Evolutionary conservation across 1,140 invertebrate species (phyloP).

Genomic region (Plectrocnemia conspersa): DNA sequence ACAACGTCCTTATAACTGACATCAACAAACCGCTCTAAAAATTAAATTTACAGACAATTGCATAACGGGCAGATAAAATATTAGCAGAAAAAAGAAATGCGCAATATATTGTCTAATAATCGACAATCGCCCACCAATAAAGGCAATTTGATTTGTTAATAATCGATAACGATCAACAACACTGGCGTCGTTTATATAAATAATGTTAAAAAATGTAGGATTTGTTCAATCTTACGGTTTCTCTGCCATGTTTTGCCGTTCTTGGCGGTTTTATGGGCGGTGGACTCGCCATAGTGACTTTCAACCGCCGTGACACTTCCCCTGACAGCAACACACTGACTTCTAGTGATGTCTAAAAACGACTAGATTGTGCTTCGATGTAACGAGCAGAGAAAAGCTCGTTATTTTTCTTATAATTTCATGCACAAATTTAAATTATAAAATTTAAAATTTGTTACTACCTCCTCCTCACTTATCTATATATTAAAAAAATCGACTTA

Average conservation of each 20-base stretch:
- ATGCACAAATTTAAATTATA: no score
- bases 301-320: no score
- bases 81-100: conserved; percentile 21
- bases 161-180: neutral
- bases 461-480: no score
- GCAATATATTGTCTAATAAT: conserved; percentile 11
- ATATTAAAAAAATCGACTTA: no score
- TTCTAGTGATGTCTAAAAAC: no score
- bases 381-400: no score
- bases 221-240: conserved; percentile 60
- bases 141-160: neutral
- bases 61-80: conserved; percentile 12
- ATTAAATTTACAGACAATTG: conserved; percentile 35
- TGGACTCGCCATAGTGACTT: conserved; percentile 36
- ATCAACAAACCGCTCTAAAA: conserved; percentile 83
- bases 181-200: neutral
- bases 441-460: no score
- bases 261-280: conserved; percentile 76
- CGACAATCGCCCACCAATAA: conserved; percentile 8
- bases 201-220: neutral
- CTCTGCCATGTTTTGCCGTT: conserved; percentile 74
- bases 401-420: no score
- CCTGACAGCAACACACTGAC: no score
- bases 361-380: no score
- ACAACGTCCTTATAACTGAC: conserved; percentile 86